Percentiles rank a stretch among this genome's conserved stretches.
These are phyloP conservation scores for Pogonocherus hispidulus DNA, from an alignment of 2,888 invertebrate species.

Conservation along the genomic window DNA sequence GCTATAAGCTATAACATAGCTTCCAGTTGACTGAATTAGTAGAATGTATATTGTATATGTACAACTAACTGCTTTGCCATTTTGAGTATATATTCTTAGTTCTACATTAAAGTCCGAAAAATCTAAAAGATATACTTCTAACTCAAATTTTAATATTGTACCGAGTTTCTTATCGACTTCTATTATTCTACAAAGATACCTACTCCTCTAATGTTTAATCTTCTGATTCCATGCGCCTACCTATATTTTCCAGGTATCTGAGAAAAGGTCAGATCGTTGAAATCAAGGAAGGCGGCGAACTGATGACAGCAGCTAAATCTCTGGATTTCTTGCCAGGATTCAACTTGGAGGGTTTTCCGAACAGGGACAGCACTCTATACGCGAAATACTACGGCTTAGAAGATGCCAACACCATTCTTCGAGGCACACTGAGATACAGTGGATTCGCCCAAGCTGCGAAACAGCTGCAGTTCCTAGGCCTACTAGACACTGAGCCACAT, in stretches of 20 bases:
- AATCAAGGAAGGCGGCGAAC: slow-evolving; percentile 88
- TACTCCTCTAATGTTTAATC: neutral
- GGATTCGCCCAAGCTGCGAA: slow-evolving; percentile 93
- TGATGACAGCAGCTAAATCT: slow-evolving; percentile 85
- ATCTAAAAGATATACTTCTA: too few relatives aligned
- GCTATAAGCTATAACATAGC: too few relatives aligned
- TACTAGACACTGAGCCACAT: slow-evolving; percentile 88
- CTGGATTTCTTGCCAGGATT: slow-evolving; percentile 96
- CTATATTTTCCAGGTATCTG: slow-evolving; percentile 50
- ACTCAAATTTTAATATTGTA: too few relatives aligned
- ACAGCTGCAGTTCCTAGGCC: slow-evolving; percentile 84
- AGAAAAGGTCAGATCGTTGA: slow-evolving; percentile 78
- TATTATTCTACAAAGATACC: too few relatives aligned
- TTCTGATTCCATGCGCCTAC: neutral
- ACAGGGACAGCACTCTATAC: slow-evolving; percentile 94
- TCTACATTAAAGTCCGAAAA: too few relatives aligned
- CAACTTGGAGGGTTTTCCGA: slow-evolving; percentile 96
- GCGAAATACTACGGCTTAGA: slow-evolving; percentile 86
- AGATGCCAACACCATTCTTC: slow-evolving; percentile 88
- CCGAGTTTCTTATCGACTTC: too few relatives aligned
- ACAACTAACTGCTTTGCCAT: too few relatives aligned
- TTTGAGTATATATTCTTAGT: too few relatives aligned
- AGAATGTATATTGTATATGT: too few relatives aligned
- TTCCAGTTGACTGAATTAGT: too few relatives aligned
- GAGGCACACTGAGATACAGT: slow-evolving; percentile 92